phyloP scores from a whole-genome alignment of 92 coral and sea anemone species.

The Palythoa grandiflora region DNA sequence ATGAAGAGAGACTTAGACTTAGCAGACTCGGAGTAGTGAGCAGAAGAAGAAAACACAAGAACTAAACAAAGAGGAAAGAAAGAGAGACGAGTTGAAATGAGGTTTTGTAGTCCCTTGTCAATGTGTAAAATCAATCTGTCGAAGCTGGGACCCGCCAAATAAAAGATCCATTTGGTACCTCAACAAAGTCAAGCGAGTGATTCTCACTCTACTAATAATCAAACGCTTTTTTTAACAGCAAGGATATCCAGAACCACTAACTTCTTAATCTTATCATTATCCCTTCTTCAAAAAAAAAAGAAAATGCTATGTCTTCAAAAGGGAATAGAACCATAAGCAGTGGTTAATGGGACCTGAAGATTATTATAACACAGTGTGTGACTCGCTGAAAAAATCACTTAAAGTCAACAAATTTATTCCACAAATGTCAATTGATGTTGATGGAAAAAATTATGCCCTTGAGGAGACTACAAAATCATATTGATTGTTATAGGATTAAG shows the following conservation, averaged over 20 bases:
- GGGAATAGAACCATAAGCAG: slow-evolving; percentile 68
- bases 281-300: slow-evolving; percentile 61
- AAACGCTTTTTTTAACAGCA: background rate
- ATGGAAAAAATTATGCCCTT: slow-evolving; percentile 33
- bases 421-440: slow-evolving; percentile 17
- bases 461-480: slow-evolving; percentile 50
- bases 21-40: too few species aligned
- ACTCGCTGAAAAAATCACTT: slow-evolving; percentile 17
- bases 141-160: too few species aligned
- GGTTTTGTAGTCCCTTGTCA: too few species aligned
- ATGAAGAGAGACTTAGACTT: too few species aligned
- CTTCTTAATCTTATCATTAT: slow-evolving; percentile 52
- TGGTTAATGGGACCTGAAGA: slow-evolving; percentile 75
- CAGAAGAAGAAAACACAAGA: too few species aligned
- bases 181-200: too few species aligned
- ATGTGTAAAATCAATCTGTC: too few species aligned
- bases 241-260: slow-evolving; percentile 29
- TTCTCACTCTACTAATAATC: too few species aligned
- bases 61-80: too few species aligned
- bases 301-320: slow-evolving; percentile 69
- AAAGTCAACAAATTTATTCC: slow-evolving; percentile 45
- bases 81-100: too few species aligned
- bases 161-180: too few species aligned
- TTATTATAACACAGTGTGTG: slow-evolving; percentile 61
- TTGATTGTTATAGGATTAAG: slow-evolving; percentile 59